These are phyloP conservation scores for Lepilemur septentrionalis DNA, from an alignment of 2,797 vertebrate species.

Conservation along the genomic window DNA sequence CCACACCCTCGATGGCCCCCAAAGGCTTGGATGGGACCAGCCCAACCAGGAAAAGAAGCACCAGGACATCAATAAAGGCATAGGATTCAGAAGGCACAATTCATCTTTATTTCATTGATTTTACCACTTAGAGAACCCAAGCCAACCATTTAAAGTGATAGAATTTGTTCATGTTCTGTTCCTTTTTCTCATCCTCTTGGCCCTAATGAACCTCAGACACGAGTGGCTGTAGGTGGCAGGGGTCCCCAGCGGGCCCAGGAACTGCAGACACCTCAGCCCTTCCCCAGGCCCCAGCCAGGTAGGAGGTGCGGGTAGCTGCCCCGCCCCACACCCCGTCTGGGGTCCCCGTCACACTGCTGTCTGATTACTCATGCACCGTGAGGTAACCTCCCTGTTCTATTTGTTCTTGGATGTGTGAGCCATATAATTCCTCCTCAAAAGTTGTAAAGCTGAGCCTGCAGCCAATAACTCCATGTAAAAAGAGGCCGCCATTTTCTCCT, in stretches of 20 bases:
- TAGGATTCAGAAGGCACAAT: not conserved
- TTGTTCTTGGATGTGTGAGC: not conserved
- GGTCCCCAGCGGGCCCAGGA: not conserved
- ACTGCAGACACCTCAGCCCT: not conserved
- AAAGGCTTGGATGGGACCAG: not conserved
- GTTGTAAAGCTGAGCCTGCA: not conserved
- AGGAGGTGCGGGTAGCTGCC: not conserved
- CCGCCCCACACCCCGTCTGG: not conserved
- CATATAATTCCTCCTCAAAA: slow-evolving; percentile 27
- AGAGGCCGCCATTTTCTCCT: not conserved
- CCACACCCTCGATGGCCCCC: rapidly evolving
- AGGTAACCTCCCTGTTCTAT: not conserved
- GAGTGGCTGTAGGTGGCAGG: not conserved
- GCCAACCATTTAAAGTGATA: not conserved
- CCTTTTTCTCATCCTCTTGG: not conserved
- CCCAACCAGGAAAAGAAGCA: not conserved
- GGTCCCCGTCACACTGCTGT: not conserved
- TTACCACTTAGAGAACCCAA: not conserved
- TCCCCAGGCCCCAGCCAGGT: not conserved
- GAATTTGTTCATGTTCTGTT: not conserved
- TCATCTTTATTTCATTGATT: not conserved
- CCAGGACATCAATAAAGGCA: not conserved
- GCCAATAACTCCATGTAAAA: not conserved
- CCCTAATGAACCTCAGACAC: not conserved
- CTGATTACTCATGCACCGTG: not conserved